Conservation (phyloP, 2,888 invertebrate genomes). For the Sympetrum striolatum region DNA sequence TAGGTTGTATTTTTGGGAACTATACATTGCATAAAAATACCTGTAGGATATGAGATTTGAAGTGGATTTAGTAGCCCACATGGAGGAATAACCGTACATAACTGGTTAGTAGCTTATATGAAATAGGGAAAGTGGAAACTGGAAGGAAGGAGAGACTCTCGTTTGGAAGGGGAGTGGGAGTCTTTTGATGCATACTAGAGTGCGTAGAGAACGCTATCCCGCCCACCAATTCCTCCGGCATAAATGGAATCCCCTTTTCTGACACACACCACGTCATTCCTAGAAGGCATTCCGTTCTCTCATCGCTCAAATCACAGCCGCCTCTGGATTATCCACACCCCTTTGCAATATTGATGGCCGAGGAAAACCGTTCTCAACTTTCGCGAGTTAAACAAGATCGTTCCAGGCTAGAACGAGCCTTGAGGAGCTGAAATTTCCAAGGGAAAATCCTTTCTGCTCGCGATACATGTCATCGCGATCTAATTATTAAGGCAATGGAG, state of each 20-base stretch:
- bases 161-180: no score
- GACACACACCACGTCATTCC: neutral
- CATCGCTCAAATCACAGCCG: neutral
- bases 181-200: no score
- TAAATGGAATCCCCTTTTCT: neutral
- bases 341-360: neutral
- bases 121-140: neutral
- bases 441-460: neutral
- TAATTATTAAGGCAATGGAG: neutral
- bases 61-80: no score
- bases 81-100: no score
- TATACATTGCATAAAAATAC: no score
- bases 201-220: neutral
- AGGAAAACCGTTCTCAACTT: neutral
- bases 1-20: no score
- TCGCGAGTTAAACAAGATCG: neutral
- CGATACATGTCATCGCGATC: neutral
- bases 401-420: neutral
- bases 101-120: neutral
- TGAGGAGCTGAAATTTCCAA: neutral
- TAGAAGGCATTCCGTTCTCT: neutral
- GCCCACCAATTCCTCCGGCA: neutral
- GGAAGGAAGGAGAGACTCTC: neutral
- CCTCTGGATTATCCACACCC: neutral
- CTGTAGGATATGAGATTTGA: no score